phyloP scores from a whole-genome alignment of 1,140 invertebrate species.

The Zaprionus gabonicus region DNA sequence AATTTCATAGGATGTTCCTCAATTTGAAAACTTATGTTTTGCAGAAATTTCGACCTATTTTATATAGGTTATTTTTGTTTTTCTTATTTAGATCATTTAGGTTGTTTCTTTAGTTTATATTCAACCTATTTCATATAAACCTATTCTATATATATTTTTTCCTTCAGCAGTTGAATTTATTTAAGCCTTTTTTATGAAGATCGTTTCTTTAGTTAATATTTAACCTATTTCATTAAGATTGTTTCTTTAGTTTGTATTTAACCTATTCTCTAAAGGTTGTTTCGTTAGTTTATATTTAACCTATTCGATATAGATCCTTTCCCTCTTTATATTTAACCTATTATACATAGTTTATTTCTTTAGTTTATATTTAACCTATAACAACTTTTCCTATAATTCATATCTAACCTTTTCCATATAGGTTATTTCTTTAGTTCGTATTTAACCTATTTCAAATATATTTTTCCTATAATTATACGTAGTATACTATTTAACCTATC shows the following conservation, averaged over 20 bases:
- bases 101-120: not conserved
- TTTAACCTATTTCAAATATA: too few species aligned
- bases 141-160: too few species aligned
- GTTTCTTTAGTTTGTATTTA: too few species aligned
- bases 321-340: not conserved
- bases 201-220: too few species aligned
- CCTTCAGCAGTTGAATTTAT: not conserved
- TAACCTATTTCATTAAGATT: too few species aligned
- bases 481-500: too few species aligned
- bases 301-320: not conserved
- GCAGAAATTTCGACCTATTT: not conserved
- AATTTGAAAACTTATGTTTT: not conserved
- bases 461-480: too few species aligned
- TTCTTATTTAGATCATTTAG: not conserved
- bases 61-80: not conserved
- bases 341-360: not conserved
- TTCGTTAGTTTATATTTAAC: not conserved
- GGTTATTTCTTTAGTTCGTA: too few species aligned
- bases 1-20: not conserved
- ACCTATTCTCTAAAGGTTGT: too few species aligned
- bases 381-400: too few species aligned
- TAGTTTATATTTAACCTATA: too few species aligned
- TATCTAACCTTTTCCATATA: too few species aligned
- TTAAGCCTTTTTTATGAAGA: not conserved
- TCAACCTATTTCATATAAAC: not conserved